Conservation (phyloP, 2,888 invertebrate species). For the Blomia tropicalis region DNA sequence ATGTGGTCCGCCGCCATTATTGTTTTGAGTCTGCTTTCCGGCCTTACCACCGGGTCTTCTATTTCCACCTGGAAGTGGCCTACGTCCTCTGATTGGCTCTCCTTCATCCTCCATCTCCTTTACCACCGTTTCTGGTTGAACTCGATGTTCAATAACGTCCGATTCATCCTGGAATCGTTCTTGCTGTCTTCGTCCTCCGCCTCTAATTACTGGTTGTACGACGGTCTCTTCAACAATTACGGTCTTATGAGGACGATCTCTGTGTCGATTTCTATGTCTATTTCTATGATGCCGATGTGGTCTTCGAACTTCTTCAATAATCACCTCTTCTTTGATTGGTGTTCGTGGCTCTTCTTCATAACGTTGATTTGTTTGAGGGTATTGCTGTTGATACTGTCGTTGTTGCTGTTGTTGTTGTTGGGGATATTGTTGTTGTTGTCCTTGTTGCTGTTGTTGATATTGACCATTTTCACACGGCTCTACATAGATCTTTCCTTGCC, state of each 20-base stretch:
- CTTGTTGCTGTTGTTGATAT: not conserved
- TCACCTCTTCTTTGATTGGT: not conserved
- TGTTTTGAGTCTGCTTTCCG: not conserved
- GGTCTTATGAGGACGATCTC: not conserved
- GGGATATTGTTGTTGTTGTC: not conserved
- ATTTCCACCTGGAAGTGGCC: not conserved
- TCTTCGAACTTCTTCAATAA: not conserved
- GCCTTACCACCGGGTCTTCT: not conserved
- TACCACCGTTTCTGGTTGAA: not conserved
- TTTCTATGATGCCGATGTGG: not conserved
- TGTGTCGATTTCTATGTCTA: not conserved
- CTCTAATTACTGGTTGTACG: too few relatives aligned
- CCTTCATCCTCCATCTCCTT: not conserved
- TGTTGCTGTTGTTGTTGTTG: not conserved
- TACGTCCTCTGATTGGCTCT: not conserved
- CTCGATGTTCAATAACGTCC: not conserved
- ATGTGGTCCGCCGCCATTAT: not conserved
- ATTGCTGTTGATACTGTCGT: not conserved
- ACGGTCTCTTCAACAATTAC: not conserved
- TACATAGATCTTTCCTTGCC: constrained; percentile 13
- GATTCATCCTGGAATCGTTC: not conserved
- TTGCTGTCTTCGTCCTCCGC: not conserved
- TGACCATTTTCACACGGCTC: constrained; percentile 10
- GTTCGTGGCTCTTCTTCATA: not conserved
- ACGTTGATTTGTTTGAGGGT: not conserved